Base-by-base conservation (phyloP, 2,113 vertebrate species). In the Engystomops pustulosus region DNA sequence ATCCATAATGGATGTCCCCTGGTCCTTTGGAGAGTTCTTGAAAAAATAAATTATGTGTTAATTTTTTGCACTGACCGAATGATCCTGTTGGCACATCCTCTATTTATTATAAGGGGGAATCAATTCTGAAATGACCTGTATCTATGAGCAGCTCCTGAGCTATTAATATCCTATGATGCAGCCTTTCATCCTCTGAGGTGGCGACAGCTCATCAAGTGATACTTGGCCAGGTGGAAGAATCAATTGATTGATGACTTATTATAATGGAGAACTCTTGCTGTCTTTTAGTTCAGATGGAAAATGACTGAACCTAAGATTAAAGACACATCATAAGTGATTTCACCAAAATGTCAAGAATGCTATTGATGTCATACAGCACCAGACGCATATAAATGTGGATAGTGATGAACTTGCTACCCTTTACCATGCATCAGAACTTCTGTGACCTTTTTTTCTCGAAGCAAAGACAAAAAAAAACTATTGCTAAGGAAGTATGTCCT, bases 151-250 rank as follows among this genome's bases (percentile, higher is more conserved):
- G 17, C 27, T 80, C 7, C 2, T 20, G 17, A 49, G 58, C 76
- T 79, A 62, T 45, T 30, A 62, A 79, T 79, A 62, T 44, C 78
- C 9, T n/a, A 18, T 11, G 41, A 67, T 20, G 18, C 4, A 80
- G n/a, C 78, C 60, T 80, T 65, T 79, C n/a, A 60, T 80, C 55
- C 68, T 32, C 25, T n/a, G 44, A 10, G 47, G n/a, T 32, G 78
- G 58, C 69, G 62, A 53, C 62, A 38, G 79, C 62, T 69, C 41
- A 47, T 62, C n/a, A 62, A 36, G 45, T 8, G 30, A 69, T 69
- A 34, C 44, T 34, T 49, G 32, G 30, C 10, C 8, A 8, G 30
- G 17, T 30, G 49, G 60, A 80, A 80, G 44, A 36, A 69, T 80
- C 60, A 62, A 30, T 69, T 68, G 62, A 69, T 67, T 18, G 78